Evolutionary conservation across 2,113 vertebrate species (phyloP).

Genomic region (Sebastes fasciatus): DNA sequence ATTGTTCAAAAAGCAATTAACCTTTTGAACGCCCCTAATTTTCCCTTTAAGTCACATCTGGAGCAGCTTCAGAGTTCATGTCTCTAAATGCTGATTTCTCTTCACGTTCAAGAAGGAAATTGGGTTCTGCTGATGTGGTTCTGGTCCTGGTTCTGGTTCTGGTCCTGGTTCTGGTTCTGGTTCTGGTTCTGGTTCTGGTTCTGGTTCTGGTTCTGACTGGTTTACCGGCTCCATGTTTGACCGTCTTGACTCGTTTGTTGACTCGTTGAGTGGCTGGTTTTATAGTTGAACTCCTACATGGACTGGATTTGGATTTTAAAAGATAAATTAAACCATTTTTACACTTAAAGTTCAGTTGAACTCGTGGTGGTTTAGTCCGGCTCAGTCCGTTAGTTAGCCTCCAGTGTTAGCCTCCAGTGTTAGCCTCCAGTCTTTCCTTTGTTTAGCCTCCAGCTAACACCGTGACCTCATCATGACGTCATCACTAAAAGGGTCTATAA

Average conservation of each 20-base stretch:
- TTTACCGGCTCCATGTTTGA: background rate
- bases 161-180: background rate
- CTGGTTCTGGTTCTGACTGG: background rate
- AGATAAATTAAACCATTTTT: background rate
- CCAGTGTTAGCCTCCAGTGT: too few relatives aligned
- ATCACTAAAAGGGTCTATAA: too few relatives aligned
- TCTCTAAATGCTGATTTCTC: background rate
- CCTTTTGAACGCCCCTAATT: too few relatives aligned
- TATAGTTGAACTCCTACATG: background rate
- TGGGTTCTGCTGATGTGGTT: background rate
- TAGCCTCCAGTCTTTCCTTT: too few relatives aligned
- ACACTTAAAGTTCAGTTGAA: background rate
- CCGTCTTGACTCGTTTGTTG: background rate
- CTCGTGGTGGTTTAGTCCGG: background rate
- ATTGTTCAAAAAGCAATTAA: too few relatives aligned
- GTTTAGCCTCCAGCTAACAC: too few relatives aligned
- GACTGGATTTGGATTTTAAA: too few relatives aligned
- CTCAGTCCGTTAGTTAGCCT: background rate
- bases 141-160: background rate
- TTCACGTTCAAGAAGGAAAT: background rate
- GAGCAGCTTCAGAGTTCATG: too few relatives aligned
- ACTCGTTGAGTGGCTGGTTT: background rate
- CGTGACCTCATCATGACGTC: too few relatives aligned
- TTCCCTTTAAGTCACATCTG: too few relatives aligned
- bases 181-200: background rate